Conservation (phyloP, 2,797 vertebrate species). For the Tinamus major region DNA sequence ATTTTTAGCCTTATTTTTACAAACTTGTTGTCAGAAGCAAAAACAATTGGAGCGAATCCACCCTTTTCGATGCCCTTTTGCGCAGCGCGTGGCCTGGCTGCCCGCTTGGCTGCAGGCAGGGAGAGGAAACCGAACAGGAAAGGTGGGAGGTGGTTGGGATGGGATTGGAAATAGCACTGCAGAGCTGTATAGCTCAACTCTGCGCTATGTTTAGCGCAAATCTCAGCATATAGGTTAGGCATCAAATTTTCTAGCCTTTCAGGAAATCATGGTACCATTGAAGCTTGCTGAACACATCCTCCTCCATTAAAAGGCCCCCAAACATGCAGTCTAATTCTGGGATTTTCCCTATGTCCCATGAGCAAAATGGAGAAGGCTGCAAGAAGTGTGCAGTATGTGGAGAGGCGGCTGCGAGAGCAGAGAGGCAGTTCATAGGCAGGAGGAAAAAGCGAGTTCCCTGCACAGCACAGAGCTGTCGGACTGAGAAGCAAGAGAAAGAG, state of each 20-base stretch:
- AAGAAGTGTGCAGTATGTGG: not conserved
- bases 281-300: too few relatives aligned
- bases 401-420: not conserved
- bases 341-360: not conserved
- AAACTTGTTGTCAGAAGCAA: not conserved
- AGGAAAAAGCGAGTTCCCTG: not conserved
- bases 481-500: not conserved
- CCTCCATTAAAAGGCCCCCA: not conserved
- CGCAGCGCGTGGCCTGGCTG: not conserved
- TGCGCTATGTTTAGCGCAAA: not conserved
- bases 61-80: too few relatives aligned
- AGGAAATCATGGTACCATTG: not conserved
- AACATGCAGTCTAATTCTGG: not conserved
- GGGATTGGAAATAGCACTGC: not conserved
- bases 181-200: too few relatives aligned
- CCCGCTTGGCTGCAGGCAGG: not conserved
- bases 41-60: not conserved
- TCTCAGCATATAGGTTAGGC: not conserved
- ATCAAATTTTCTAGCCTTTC: too few relatives aligned
- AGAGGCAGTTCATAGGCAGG: not conserved
- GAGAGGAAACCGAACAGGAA: not conserved
- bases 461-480: not conserved
- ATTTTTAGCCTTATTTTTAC: not conserved
- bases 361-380: not conserved
- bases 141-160: not conserved